Conservation (phyloP, 2,797 vertebrate species). For the Enteromius mattozi region DNA sequence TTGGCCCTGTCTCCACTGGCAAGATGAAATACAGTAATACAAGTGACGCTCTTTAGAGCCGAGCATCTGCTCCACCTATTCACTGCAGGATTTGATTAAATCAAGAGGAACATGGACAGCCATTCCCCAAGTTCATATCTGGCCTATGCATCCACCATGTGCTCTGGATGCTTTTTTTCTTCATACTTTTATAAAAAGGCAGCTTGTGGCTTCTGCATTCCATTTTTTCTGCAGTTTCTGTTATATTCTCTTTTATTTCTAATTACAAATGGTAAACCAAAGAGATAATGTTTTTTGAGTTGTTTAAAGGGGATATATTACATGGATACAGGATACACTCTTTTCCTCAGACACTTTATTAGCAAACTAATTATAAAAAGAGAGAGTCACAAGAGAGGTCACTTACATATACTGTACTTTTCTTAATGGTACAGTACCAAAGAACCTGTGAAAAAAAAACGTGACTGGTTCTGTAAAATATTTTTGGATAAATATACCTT, state of each 20-base stretch:
- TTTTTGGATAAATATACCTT: neutral
- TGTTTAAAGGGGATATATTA: neutral
- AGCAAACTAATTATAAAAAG: neutral
- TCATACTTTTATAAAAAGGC: neutral
- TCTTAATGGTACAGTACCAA: neutral
- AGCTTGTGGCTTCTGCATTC: neutral
- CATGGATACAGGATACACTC: neutral
- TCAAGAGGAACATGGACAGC: conserved; percentile 31
- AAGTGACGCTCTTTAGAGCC: conserved; percentile 27
- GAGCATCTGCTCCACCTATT: conserved; percentile 47
- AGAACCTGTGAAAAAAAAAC: neutral
- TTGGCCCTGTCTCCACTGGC: conserved; percentile 36
- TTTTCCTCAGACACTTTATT: neutral
- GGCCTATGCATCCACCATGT: neutral
- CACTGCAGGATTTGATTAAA: conserved; percentile 46
- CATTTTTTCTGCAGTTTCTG: neutral
- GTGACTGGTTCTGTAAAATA: neutral
- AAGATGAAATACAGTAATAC: conserved; percentile 52
- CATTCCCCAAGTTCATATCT: conserved; percentile 16
- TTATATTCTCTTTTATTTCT: neutral
- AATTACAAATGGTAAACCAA: neutral
- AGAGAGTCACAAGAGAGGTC: neutral
- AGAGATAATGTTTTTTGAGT: neutral
- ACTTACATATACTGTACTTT: neutral
- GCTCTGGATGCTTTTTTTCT: neutral